Base-by-base conservation (phyloP, 2,888 invertebrate genomes). In the Polylopha cassiicola region DNA sequence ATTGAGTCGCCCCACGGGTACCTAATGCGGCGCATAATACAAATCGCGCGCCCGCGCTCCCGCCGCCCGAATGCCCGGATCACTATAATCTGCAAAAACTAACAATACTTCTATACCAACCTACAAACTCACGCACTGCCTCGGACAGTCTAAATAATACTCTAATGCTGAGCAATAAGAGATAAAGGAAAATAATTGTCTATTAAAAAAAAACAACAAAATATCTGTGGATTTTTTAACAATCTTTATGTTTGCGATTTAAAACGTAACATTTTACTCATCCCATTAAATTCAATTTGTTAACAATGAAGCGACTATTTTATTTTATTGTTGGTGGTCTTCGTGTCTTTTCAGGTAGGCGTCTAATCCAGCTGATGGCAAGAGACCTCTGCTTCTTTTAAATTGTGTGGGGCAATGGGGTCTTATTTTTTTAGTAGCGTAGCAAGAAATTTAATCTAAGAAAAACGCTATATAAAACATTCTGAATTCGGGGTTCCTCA, bases 1-100 rank as follows among this genome's bases (percentile, higher is more conserved):
- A 63, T 60, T 52, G 65, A 72, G 61, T 64, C 62, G 58, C 44
- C 61, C 70, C 71, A 58, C 58, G 64, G 65, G 63, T 76, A n/a
- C n/a, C n/a, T n/a, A 79, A 77, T 77, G 78, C 53, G 74, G 77
- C 80, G 75, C 58, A 59, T 81, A 81, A 82, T 80, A 79, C 78
- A 71, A 65, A 68, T 79, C 80, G 73, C 76, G 76, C 39, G 36
- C 32, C 34, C 10, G 14, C 39, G 52, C 41, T 47, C 31, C 38
- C 43, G 44, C 32, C 14, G 32, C 44, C 55, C 69, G 69, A 76
- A 71, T 68, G 50, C 64, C 43, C 44, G 48, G 58, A 67, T 73
- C 65, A 51, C 57, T 62, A 62, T 79, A 79, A 80, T 76, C 80
- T 63, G 74, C 80, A 81, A 81, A 82, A 81, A 81, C 72, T 64